These are phyloP conservation scores for Alloscopus bannaensis DNA, from an alignment of 2,888 invertebrate genomes.

Conservation along the genomic window DNA sequence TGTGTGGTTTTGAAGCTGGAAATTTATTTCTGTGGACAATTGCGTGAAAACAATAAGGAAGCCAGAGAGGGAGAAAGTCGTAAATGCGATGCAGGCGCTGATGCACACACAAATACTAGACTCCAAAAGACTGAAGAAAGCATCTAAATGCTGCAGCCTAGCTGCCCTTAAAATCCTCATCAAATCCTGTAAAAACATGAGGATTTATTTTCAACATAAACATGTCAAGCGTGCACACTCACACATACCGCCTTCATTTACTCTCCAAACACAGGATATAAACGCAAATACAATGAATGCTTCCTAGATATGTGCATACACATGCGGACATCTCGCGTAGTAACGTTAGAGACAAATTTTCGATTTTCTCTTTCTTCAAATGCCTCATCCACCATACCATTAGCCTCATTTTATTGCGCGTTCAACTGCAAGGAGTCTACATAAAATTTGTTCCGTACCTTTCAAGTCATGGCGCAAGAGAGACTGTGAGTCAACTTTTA, in stretches of 20 bases:
- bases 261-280: too few relatives aligned
- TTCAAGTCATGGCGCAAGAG: too few relatives aligned
- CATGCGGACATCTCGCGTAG: too few relatives aligned
- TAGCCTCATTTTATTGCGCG: too few relatives aligned
- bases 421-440: too few relatives aligned
- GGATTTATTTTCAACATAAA: slow-evolving; percentile 50
- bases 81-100: slow-evolving; percentile 9
- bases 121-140: background rate
- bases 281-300: too few relatives aligned
- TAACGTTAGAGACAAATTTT: too few relatives aligned
- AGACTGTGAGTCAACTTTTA: slow-evolving; percentile 13
- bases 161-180: slow-evolving; percentile 42
- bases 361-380: too few relatives aligned
- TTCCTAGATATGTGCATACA: too few relatives aligned
- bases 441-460: too few relatives aligned
- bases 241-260: slow-evolving; percentile 41
- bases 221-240: slow-evolving; percentile 41
- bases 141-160: slow-evolving; percentile 18
- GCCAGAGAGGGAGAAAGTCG: background rate
- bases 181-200: slow-evolving; percentile 45
- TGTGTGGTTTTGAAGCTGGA: too few relatives aligned
- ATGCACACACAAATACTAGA: slow-evolving; percentile 3
- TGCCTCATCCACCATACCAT: too few relatives aligned
- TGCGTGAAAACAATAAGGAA: slow-evolving; percentile 10
- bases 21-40: background rate